Conservation (phyloP, 2,888 invertebrate species). For the Zele albiditarsus region DNA sequence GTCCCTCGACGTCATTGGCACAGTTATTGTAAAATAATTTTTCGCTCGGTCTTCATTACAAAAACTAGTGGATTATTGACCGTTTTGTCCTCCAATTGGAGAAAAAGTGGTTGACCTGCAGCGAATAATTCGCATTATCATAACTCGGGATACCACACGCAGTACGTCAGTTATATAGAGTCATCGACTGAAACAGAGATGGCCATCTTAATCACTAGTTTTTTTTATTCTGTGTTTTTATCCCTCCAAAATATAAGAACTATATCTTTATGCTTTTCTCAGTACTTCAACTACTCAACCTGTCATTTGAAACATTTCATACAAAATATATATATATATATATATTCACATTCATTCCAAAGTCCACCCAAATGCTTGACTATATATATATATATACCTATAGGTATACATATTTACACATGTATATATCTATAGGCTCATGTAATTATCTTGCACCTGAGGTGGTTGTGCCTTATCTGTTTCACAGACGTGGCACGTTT, state of each 20-base stretch:
- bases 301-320: neutral
- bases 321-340: neutral
- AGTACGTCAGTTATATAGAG: neutral
- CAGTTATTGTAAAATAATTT: neutral
- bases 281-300: neutral
- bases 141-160: neutral
- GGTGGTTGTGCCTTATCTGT: neutral
- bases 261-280: neutral
- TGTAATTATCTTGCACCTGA: no score
- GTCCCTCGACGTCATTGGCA: neutral
- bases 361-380: neutral
- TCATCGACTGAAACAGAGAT: neutral
- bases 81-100: neutral
- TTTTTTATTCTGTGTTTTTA: neutral
- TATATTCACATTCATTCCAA: neutral
- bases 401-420: neutral
- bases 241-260: neutral
- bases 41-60: neutral
- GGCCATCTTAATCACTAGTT: neutral
- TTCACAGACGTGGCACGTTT: neutral
- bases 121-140: constrained; percentile 1
- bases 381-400: neutral
- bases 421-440: no score
- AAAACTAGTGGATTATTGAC: neutral
- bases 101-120: neutral